Base-by-base conservation (phyloP, 2,113 vertebrate genomes). In the Seriola dumerili region DNA sequence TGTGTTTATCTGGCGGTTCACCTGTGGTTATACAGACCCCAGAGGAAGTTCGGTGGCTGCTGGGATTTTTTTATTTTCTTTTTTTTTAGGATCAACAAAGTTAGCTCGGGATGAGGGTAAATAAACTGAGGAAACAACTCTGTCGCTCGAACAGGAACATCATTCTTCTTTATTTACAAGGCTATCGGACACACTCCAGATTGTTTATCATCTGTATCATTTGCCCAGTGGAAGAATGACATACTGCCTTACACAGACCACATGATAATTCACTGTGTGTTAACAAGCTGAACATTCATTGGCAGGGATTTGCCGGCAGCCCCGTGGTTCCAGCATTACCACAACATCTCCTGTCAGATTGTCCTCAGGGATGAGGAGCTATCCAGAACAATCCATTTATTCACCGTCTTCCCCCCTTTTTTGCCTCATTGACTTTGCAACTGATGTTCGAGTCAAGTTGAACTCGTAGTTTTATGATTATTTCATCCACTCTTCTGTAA, bases 331-430 rank as follows among this genome's bases (percentile, higher is more conserved):
- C 88, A 86, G 87, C 83, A 90, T 94, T 88, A 93, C 89, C 89
- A 68, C 89, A 87, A 72, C 72, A 74, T 68, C 91, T 90, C 76
- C 91, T 92, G 93, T 93, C 92, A 91, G 93, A 93, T 93, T 85
- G 91, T 91, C 94, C 92, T 92, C 81, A 62, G 94, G 93, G 93
- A 91, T 50, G 42, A 66, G 78, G 74, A 90, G 78, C 87, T 72
- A 91, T 90, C 89, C 92, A 91, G 87, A 94, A 93, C 89, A 89
- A 95, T 95, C 88, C 93, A 85, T 92, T 93, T 93, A 88, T 72
- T 86, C 89, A 80, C 85, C 70, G 70, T 74, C 64, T 80, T 71
- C 70, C 52, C 77, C 44, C 14, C 40, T 34, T 84, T 76, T 67
- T 23, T 86, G 79, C 67, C 62, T 78, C 13, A 3, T 42, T 81